Evolutionary conservation across 2,888 invertebrate species (phyloP).

Genomic region (Eristalis intricaria): DNA sequence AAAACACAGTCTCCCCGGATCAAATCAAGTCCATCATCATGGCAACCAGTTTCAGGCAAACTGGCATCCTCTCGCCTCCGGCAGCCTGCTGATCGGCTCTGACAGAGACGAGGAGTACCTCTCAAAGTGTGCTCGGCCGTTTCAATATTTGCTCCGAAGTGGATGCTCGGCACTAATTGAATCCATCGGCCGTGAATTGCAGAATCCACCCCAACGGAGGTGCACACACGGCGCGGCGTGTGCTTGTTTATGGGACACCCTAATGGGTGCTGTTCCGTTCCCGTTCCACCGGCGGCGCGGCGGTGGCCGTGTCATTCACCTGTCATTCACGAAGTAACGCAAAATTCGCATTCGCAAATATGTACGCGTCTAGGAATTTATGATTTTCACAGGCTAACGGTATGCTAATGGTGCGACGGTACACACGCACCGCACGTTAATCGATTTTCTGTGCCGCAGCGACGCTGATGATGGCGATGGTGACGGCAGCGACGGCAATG

Average conservation of each 20-base stretch:
- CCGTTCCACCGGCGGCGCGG: too few relatives aligned
- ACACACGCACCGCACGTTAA: background rate
- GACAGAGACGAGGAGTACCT: background rate
- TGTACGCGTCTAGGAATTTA: background rate
- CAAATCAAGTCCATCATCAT: background rate
- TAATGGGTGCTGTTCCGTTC: background rate
- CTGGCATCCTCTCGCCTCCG: background rate
- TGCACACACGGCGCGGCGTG: background rate
- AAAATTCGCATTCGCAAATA: background rate
- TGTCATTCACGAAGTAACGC: too few relatives aligned
- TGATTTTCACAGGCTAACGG: background rate
- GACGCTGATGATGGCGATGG: background rate
- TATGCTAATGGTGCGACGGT: constrained; percentile 3
- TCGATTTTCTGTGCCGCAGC: background rate
- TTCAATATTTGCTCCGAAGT: background rate
- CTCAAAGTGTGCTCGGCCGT: background rate
- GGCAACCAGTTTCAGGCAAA: background rate
- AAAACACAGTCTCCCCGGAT: background rate
- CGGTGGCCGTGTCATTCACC: background rate
- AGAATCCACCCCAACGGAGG: background rate
- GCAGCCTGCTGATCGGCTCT: too few relatives aligned
- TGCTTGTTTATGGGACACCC: background rate
- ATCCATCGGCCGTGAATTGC: background rate
- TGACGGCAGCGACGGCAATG: background rate
- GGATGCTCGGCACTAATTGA: background rate